Conservation (phyloP, 2,888 invertebrate species). For the Ormia ochracea region DNA sequence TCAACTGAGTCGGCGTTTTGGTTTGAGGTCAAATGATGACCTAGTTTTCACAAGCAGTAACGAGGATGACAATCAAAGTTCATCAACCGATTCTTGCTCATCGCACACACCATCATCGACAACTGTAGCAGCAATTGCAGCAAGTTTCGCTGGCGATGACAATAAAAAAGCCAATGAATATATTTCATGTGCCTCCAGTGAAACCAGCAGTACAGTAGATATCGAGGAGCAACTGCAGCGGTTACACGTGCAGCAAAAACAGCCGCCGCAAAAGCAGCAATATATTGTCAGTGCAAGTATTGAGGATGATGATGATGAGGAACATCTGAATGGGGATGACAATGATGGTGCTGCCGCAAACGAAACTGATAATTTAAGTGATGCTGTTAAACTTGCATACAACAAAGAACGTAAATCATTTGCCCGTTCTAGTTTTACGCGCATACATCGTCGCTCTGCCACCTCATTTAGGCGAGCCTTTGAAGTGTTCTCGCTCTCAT, state of each 20-base stretch:
- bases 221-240: constrained; percentile 77
- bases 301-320: neutral
- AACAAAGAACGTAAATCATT: constrained; percentile 66
- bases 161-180: constrained; percentile 64
- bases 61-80: constrained; percentile 78
- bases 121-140: constrained; percentile 53
- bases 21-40: constrained; percentile 79
- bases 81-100: constrained; percentile 74
- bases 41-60: constrained; percentile 74
- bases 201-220: constrained; percentile 80
- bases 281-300: neutral
- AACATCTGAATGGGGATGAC: neutral
- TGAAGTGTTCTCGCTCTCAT: constrained; percentile 82
- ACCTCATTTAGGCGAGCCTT: constrained; percentile 85
- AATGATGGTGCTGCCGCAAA: neutral
- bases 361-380: constrained; percentile 10
- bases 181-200: constrained; percentile 78
- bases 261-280: constrained; percentile 46
- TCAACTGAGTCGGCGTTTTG: constrained; percentile 81
- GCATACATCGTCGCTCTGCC: constrained; percentile 79
- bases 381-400: neutral
- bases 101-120: constrained; percentile 72
- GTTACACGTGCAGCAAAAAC: constrained; percentile 53
- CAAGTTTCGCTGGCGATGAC: constrained; percentile 3
- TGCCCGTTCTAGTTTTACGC: constrained; percentile 72